These are phyloP conservation scores for Barbus barbus DNA, from an alignment of 2,113 vertebrate species.

Conservation along the genomic window DNA sequence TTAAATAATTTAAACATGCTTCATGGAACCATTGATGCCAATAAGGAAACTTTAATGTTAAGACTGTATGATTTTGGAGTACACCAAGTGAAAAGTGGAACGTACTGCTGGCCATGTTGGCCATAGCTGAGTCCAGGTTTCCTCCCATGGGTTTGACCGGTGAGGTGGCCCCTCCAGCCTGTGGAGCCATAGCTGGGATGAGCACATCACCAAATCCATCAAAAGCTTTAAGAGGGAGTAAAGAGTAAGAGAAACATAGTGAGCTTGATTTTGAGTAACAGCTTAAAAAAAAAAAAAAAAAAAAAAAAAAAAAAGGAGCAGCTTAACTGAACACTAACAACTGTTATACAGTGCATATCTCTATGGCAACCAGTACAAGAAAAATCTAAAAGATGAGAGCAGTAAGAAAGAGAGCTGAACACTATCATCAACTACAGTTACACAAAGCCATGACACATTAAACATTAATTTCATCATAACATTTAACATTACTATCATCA, in stretches of 20 bases:
- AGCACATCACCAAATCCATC: constrained; percentile 97
- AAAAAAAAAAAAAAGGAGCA: no score
- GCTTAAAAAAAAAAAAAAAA: no score
- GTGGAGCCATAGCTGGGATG: constrained; percentile 91
- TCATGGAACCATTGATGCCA: not conserved
- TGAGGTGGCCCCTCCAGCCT: constrained; percentile 72
- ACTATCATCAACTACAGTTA: not conserved
- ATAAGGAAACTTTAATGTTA: not conserved
- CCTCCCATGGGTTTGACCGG: constrained; percentile 70
- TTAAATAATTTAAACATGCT: not conserved
- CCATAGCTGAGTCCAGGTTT: constrained; percentile 93
- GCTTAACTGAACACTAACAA: no score
- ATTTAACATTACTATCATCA: not conserved
- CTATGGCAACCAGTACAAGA: not conserved
- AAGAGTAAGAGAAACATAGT: constrained; percentile 9
- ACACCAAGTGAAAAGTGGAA: constrained; percentile 55
- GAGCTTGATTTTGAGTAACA: not conserved
- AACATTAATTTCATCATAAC: not conserved
- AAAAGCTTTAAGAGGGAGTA: constrained; percentile 79
- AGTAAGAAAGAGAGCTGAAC: not conserved
- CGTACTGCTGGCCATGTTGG: constrained; percentile 98
- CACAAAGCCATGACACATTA: not conserved
- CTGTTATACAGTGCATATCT: no score
- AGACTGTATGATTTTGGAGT: not conserved
- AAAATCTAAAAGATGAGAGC: not conserved